Evolutionary conservation across 2,113 vertebrate species (phyloP).

Genomic region (Epinephelus fuscoguttatus): DNA sequence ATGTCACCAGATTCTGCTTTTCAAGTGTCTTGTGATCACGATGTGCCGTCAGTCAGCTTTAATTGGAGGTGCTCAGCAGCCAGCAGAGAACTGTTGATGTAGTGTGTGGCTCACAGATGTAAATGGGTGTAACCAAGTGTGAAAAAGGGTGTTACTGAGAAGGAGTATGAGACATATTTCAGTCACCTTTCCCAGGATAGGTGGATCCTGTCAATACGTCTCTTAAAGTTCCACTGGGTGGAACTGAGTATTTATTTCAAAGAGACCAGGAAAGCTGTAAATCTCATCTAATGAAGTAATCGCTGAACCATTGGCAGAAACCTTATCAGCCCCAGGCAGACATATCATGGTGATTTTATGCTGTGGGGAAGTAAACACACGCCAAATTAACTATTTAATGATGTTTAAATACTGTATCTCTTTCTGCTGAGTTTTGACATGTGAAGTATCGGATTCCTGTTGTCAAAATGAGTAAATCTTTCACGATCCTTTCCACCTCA

Average conservation of each 20-base stretch:
- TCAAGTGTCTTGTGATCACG: neutral
- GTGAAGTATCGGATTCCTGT: constrained; percentile 46
- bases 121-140: constrained; percentile 47
- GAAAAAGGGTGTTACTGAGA: constrained; percentile 42
- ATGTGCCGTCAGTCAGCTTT: neutral
- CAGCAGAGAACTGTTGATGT: neutral
- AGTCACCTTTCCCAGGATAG: constrained; percentile 37
- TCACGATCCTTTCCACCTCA: constrained; percentile 43
- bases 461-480: constrained; percentile 59
- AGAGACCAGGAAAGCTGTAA: constrained; percentile 40
- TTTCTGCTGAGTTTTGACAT: constrained; percentile 21
- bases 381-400: neutral
- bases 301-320: constrained; percentile 8
- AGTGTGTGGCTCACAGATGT: constrained; percentile 40
- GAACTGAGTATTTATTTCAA: constrained; percentile 32
- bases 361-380: neutral
- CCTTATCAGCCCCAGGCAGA: constrained; percentile 1
- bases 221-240: constrained; percentile 12
- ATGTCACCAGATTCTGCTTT: neutral
- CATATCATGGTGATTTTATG: neutral
- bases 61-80: neutral
- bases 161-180: constrained; percentile 16
- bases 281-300: constrained; percentile 42
- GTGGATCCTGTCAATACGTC: constrained; percentile 24
- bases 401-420: neutral